These are phyloP conservation scores for Papilio aristodemus DNA, from an alignment of 1,140 invertebrate species.

Conservation along the genomic window DNA sequence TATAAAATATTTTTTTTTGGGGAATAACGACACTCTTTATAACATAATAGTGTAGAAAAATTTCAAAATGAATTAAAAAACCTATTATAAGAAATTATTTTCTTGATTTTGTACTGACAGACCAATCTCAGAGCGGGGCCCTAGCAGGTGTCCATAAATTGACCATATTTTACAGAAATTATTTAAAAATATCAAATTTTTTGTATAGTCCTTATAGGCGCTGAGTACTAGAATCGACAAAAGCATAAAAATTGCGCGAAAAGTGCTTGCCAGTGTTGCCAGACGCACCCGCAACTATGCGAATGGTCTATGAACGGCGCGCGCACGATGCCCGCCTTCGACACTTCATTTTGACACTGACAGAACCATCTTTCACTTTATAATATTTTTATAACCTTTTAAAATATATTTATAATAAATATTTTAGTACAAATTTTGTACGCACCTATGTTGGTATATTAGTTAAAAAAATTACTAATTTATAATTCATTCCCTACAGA, in stretches of 20 bases:
- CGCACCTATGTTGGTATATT: neutral
- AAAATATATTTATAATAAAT: neutral
- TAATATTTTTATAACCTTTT: neutral
- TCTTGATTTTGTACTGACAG: neutral
- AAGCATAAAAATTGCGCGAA: constrained; percentile 57
- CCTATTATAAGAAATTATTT: neutral
- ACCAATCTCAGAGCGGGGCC: neutral
- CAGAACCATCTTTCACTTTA: neutral
- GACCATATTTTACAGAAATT: constrained; percentile 51
- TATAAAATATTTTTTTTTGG: neutral
- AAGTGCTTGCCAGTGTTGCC: constrained; percentile 67
- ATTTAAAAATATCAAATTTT: constrained; percentile 66
- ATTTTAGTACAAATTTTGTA: neutral
- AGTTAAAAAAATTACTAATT: neutral
- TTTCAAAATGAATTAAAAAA: neutral
- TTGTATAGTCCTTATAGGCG: constrained; percentile 69
- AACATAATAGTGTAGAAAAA: constrained; percentile 1
- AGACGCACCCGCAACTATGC: constrained; percentile 60
- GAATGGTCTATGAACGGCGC: constrained; percentile 34
- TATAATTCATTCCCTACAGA: neutral
- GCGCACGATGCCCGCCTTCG: neutral
- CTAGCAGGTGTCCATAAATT: constrained; percentile 49
- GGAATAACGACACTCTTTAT: neutral
- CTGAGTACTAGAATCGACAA: constrained; percentile 66
- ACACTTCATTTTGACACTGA: neutral